Evolutionary conservation across 2,888 invertebrate genomes (phyloP), one percentile per base, ranked within the genome.

Genomic region (Griposia aprilina): DNA sequence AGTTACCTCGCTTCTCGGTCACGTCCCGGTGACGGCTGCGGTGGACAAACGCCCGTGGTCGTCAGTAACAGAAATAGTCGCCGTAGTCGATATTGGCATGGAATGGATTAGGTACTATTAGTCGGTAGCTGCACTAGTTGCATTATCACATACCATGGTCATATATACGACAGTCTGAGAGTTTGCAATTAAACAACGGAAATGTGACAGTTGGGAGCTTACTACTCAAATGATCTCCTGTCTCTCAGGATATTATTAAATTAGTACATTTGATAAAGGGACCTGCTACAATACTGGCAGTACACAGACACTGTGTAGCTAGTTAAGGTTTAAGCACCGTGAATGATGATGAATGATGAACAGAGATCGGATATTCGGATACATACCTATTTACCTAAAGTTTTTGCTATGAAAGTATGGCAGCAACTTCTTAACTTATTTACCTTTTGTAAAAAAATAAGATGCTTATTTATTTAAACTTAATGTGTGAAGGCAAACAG

Each of bases 171-270:
- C 41, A 50, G 63, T 65, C 50, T 59, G 57, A 75, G 57, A 41
- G 30, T 68, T 67, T 76, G 41, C 63, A 80, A 82, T 82, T 80
- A 76, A 48, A 69, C 57, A 36, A 65, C 76, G 76, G 63, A 74
- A 74, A 65, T 59, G 76, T 76, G 68, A 76, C 80, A 69, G 68
- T 23, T 76, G 57, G 5, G 17, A 82, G 41, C 57, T 48, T 26
- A 36, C 20, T 75, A 15, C 45, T 59, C 68, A 65, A 82, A 76
- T 76, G 26, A 76, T 52, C 50, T 41, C 17, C n/a, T 59, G 57
- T 23, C 45, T 63, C 45, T 69, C 41, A 63, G 26, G 20, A 59
- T 59, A 59, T 52, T 76, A 60, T 81, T 67, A 74, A 81, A 60
- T 81, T 60, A 81, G 48, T 66, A 11, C 10, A 17, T 17, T 10